phyloP scores from a whole-genome alignment of 1,140 invertebrate genomes.

The Xylocopa sonorina region DNA sequence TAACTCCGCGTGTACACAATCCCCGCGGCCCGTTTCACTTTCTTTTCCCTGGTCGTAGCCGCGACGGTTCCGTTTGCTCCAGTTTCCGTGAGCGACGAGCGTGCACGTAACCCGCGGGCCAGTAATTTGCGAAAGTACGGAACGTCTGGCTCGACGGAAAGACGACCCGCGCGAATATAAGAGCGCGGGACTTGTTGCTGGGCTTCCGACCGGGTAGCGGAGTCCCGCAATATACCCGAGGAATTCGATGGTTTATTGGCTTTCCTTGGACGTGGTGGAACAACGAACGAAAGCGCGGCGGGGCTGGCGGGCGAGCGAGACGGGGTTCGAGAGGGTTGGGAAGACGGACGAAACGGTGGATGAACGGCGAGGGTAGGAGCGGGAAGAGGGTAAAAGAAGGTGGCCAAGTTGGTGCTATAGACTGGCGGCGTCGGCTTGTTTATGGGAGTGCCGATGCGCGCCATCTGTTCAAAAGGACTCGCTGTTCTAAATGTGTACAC shows the following conservation, averaged over 20 bases:
- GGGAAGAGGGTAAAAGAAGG: slow-evolving; percentile 48
- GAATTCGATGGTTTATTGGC: slow-evolving; percentile 82
- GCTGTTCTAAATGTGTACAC: slow-evolving; percentile 76
- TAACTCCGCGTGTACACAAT: not conserved
- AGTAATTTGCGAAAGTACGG: slow-evolving; percentile 66
- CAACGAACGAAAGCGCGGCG: slow-evolving; percentile 68
- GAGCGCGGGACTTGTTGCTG: slow-evolving; percentile 77
- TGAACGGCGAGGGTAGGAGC: slow-evolving; percentile 24
- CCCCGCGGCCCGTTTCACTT: slow-evolving; percentile 39
- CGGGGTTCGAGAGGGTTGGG: slow-evolving; percentile 44
- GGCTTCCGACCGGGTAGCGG: slow-evolving; percentile 67
- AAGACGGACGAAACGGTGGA: slow-evolving; percentile 53
- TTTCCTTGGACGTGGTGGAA: slow-evolving; percentile 79
- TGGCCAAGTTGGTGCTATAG: slow-evolving; percentile 65
- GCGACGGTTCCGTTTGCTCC: slow-evolving; percentile 11
- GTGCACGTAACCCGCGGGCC: slow-evolving; percentile 54
- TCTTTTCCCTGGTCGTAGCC: slow-evolving; percentile 41
- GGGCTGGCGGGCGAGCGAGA: slow-evolving; percentile 49
- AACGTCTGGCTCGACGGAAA: slow-evolving; percentile 60
- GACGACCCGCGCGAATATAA: slow-evolving; percentile 73
- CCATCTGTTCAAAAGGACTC: slow-evolving; percentile 78
- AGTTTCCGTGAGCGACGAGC: slow-evolving; percentile 29
- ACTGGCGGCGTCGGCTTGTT: slow-evolving; percentile 75
- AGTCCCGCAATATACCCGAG: slow-evolving; percentile 75
- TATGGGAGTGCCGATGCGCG: slow-evolving; percentile 75